These are phyloP conservation scores for Schizotus pectinicornis DNA, from an alignment of 2,888 invertebrate species.

Conservation along the genomic window DNA sequence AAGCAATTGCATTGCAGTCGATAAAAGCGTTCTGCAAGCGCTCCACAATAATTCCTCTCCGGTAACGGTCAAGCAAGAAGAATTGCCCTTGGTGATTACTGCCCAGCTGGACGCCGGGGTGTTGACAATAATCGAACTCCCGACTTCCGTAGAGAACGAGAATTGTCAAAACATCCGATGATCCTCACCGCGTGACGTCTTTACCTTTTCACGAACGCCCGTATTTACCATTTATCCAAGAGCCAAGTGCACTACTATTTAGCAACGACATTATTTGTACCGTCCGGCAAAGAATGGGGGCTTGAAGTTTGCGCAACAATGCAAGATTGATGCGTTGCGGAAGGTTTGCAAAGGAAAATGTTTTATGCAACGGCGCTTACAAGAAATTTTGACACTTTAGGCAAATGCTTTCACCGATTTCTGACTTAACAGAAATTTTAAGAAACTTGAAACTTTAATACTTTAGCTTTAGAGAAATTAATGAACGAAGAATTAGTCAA, in stretches of 20 bases:
- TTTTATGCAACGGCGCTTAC: no score
- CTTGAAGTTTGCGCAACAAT: slow-evolving; percentile 26
- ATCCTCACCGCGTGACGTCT: slow-evolving; percentile 28
- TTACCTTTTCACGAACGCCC: slow-evolving; percentile 21
- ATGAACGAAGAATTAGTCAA: no score
- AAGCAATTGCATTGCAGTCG: no score
- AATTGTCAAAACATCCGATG: slow-evolving; percentile 33
- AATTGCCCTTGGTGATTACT: slow-evolving; percentile 20
- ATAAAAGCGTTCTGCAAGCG: no score
- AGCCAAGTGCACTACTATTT: slow-evolving; percentile 10
- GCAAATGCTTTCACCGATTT: no score
- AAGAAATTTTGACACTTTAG: no score
- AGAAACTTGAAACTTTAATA: no score
- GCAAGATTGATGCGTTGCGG: no score
- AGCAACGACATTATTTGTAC: slow-evolving; percentile 27
- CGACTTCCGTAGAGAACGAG: slow-evolving; percentile 22
- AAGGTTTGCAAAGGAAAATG: no score
- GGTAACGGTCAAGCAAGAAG: slow-evolving; percentile 12
- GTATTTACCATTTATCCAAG: slow-evolving; percentile 1
- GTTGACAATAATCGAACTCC: slow-evolving; percentile 30
- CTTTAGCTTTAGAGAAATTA: no score
- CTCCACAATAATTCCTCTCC: no score
- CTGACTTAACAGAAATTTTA: no score
- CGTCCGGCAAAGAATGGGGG: slow-evolving; percentile 10
- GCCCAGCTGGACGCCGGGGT: slow-evolving; percentile 25